Percentiles rank a stretch among this genome's conserved stretches.
phyloP scores from a whole-genome alignment of 2,797 vertebrate species.

The Fringilla coelebs region DNA sequence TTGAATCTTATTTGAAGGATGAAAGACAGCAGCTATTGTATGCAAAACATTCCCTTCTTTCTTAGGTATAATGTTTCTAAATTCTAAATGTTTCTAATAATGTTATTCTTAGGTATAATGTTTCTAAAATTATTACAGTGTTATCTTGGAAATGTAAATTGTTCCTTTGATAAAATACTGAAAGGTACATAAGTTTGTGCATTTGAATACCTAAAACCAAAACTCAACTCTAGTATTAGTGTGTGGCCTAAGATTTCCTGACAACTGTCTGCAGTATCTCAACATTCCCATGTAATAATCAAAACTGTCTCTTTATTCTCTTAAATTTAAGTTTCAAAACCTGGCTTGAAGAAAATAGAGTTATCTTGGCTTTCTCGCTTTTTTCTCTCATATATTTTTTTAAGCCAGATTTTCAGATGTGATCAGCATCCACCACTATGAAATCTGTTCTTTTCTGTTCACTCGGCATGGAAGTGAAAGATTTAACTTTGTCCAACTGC shows the following conservation, averaged over 20 bases:
- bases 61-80: background rate
- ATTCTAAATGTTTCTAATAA: too few relatives aligned
- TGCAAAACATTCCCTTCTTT: background rate
- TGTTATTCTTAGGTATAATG: background rate
- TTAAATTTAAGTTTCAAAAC: background rate
- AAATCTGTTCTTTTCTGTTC: background rate
- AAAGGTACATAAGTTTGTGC: background rate
- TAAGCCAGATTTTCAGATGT: background rate
- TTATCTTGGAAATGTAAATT: background rate
- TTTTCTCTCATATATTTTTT: background rate
- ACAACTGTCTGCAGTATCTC: background rate
- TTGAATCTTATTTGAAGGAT: background rate
- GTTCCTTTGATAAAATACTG: background rate
- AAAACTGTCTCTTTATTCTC: background rate
- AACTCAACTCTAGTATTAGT: background rate
- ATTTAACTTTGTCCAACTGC: background rate
- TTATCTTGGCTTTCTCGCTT: background rate
- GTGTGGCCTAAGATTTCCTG: background rate
- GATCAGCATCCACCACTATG: background rate
- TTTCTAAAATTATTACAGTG: background rate
- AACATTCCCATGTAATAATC: background rate
- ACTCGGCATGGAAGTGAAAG: background rate
- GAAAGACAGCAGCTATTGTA: background rate
- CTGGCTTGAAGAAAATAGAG: background rate
- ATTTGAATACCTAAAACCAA: background rate